Percentiles rank a stretch among this genome's conserved stretches.
phyloP scores from a whole-genome alignment of 2,797 vertebrate genomes.

The Heterohyrax brucei region DNA sequence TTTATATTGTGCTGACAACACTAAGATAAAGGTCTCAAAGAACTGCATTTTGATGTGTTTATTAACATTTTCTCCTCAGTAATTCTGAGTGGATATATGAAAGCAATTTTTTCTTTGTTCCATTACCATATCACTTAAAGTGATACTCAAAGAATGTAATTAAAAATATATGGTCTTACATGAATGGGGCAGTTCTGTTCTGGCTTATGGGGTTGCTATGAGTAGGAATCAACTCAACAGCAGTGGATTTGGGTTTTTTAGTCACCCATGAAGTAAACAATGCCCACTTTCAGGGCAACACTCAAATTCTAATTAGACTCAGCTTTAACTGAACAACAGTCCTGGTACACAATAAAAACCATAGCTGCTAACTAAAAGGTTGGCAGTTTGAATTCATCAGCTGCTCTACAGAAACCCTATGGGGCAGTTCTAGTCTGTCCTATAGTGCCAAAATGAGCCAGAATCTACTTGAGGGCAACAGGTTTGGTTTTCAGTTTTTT shows the following conservation, averaged over 20 bases:
- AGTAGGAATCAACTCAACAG: too few species aligned
- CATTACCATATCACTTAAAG: background rate
- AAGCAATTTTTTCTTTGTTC: background rate
- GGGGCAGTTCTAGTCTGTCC: too few species aligned
- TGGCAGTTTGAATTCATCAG: too few species aligned
- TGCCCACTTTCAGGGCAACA: background rate
- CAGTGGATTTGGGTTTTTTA: background rate
- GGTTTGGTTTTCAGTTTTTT: background rate
- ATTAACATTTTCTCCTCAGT: constrained; percentile 1
- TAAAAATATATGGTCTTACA: background rate
- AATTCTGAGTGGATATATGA: constrained; percentile 39
- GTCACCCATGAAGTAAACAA: background rate
- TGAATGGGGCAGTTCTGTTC: too few species aligned
- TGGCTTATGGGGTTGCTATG: too few species aligned
- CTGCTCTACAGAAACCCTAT: too few species aligned
- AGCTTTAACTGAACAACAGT: background rate
- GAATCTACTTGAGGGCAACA: too few species aligned
- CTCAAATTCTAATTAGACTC: constrained; percentile 57
- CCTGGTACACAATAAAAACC: too few species aligned
- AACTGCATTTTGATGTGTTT: background rate
- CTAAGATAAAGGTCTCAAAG: background rate
- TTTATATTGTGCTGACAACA: constrained; percentile 27
- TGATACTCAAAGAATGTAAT: background rate
- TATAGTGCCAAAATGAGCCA: too few species aligned
- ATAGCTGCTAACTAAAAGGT: too few species aligned